These are phyloP conservation scores for Pinna nobilis DNA, from an alignment of 1,140 invertebrate genomes.

Conservation along the genomic window DNA sequence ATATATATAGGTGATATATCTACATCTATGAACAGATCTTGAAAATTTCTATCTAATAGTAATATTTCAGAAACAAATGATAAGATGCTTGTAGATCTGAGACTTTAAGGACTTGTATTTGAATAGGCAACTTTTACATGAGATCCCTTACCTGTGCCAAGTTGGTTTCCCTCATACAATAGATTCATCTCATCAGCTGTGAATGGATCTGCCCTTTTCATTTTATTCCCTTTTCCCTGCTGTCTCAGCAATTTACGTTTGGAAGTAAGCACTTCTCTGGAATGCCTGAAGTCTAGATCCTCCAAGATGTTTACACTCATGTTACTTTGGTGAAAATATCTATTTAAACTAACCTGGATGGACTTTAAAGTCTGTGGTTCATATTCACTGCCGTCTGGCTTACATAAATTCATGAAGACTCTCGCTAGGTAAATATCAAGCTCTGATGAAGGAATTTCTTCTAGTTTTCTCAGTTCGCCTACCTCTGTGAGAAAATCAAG, in stretches of 20 bases:
- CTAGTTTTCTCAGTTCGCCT: too few species aligned
- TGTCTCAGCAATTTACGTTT: constrained; percentile 11
- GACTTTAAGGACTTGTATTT: too few species aligned
- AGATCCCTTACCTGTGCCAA: constrained; percentile 11
- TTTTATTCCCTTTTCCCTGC: constrained; percentile 10
- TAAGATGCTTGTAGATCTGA: too few species aligned
- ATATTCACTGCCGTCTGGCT: neutral
- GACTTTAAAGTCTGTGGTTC: neutral
- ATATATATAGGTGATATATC: neutral
- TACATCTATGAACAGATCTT: too few species aligned
- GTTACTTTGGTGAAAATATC: neutral
- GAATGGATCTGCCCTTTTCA: neutral
- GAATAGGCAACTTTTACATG: neutral
- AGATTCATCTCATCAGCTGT: neutral
- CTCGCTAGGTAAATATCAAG: too few species aligned
- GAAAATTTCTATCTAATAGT: too few species aligned
- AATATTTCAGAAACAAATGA: too few species aligned
- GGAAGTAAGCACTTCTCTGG: neutral
- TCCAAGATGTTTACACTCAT: neutral
- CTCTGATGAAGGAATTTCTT: too few species aligned
- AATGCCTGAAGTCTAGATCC: neutral
- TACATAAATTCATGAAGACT: too few species aligned
- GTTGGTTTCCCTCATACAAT: neutral
- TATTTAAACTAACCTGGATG: neutral
- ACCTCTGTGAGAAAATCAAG: neutral